Conservation (phyloP, 2,113 vertebrate genomes). For the Heterocephalus glaber region DNA sequence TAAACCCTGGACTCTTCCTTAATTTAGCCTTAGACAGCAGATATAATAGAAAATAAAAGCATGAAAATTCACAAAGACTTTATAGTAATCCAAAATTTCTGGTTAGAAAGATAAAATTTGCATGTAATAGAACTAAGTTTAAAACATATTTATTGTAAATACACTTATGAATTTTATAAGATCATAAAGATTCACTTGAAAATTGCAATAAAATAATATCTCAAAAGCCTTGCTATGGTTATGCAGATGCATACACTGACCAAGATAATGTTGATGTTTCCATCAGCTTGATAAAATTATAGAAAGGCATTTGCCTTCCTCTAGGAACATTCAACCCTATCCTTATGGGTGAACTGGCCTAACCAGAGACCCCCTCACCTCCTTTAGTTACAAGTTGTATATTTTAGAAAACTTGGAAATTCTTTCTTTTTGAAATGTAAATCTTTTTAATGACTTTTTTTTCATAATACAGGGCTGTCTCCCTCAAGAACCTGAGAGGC, state of each 20-base stretch:
- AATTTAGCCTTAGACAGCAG: slow-evolving; percentile 19
- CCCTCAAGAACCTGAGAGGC: background rate
- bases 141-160: background rate
- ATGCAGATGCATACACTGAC: background rate
- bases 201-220: background rate
- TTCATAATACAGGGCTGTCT: accelerated
- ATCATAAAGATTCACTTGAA: background rate
- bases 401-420: background rate
- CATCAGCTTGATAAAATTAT: background rate
- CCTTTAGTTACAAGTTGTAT: background rate
- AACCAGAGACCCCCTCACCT: accelerated
- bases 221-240: background rate
- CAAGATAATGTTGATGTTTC: background rate
- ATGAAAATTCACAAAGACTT: background rate
- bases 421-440: background rate
- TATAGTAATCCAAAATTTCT: slow-evolving; percentile 12
- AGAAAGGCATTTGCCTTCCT: background rate
- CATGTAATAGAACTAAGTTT: background rate
- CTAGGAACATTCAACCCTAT: accelerated
- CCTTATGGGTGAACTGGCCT: background rate
- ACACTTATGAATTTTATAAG: background rate
- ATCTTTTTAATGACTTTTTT: background rate
- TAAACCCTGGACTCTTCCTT: background rate
- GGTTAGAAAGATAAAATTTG: background rate
- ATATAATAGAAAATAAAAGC: background rate